These are phyloP conservation scores for Drosophila sulfurigaster DNA, from an alignment of 1,140 invertebrate genomes.

Conservation along the genomic window DNA sequence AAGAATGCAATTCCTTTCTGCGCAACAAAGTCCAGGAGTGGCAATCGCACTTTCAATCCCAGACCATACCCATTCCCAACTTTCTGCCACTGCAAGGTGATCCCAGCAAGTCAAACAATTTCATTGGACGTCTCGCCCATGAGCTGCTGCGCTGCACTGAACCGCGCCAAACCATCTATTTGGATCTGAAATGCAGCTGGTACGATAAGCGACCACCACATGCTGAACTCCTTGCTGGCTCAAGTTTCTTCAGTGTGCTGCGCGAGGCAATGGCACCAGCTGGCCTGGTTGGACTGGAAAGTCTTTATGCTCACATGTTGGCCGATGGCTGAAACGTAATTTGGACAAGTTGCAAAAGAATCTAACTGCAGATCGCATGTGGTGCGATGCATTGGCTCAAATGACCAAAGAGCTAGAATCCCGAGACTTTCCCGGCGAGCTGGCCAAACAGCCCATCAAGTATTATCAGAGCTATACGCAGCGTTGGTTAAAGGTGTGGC, in stretches of 20 bases:
- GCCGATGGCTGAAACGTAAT: constrained; percentile 90
- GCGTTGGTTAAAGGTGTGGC: constrained; percentile 89
- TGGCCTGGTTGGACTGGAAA: constrained; percentile 95
- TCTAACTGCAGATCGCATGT: constrained; percentile 87
- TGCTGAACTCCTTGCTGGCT: constrained; percentile 90
- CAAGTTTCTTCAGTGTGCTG: constrained; percentile 93
- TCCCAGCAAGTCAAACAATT: constrained; percentile 90
- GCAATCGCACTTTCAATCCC: constrained; percentile 87
- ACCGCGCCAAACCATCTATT: constrained; percentile 93
- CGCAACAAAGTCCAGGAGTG: constrained; percentile 89
- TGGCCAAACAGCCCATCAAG: constrained; percentile 88
- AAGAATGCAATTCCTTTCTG: constrained; percentile 94
- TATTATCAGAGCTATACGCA: constrained; percentile 88
- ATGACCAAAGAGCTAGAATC: constrained; percentile 73
- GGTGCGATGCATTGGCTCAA: constrained; percentile 86
- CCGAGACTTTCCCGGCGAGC: constrained; percentile 62
- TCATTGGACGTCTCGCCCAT: constrained; percentile 94
- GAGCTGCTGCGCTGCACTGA: constrained; percentile 95
- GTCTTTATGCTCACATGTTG: constrained; percentile 95
- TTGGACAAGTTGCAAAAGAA: constrained; percentile 85
- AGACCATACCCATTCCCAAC: constrained; percentile 89
- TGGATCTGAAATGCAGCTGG: constrained; percentile 94
- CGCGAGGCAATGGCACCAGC: constrained; percentile 94
- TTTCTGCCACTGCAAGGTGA: constrained; percentile 88
- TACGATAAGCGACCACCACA: constrained; percentile 94